phyloP scores from a whole-genome alignment of 1,140 invertebrate genomes.

The Pararge aegeria region DNA sequence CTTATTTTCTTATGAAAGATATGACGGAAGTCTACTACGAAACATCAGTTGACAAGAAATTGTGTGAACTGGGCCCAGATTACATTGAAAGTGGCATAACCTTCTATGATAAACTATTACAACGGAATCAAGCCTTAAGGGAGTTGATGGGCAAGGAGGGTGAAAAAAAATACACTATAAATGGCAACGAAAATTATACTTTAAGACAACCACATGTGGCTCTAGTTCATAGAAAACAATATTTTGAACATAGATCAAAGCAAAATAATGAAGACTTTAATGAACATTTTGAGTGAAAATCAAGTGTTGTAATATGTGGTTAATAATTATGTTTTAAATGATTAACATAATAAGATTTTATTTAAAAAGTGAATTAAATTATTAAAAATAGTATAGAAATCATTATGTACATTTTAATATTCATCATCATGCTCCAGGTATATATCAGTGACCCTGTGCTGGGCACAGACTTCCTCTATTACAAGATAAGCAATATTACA shows the following conservation, averaged over 20 bases:
- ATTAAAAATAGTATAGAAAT: too few species aligned
- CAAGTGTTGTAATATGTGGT: neutral
- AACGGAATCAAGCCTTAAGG: constrained; percentile 86
- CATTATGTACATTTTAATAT: too few species aligned
- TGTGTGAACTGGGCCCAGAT: constrained; percentile 81
- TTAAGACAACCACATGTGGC: constrained; percentile 83
- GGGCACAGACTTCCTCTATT: too few species aligned
- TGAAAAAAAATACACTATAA: constrained; percentile 80
- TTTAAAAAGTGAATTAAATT: too few species aligned
- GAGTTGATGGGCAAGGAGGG: constrained; percentile 82
- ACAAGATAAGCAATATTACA: too few species aligned
- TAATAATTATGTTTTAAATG: too few species aligned
- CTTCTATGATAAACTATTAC: constrained; percentile 86
- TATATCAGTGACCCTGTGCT: too few species aligned
- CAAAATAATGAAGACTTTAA: constrained; percentile 21
- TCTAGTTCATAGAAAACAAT: constrained; percentile 82
- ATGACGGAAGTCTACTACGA: constrained; percentile 82
- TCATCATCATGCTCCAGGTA: too few species aligned
- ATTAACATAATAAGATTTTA: too few species aligned
- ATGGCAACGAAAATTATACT: constrained; percentile 85
- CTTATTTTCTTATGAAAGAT: constrained; percentile 85
- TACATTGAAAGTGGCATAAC: constrained; percentile 87
- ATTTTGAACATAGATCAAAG: constrained; percentile 78
- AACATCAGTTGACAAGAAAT: constrained; percentile 80
- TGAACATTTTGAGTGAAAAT: constrained; percentile 6